Conservation (phyloP, 2,797 vertebrate species). For the Dipus sagitta region DNA sequence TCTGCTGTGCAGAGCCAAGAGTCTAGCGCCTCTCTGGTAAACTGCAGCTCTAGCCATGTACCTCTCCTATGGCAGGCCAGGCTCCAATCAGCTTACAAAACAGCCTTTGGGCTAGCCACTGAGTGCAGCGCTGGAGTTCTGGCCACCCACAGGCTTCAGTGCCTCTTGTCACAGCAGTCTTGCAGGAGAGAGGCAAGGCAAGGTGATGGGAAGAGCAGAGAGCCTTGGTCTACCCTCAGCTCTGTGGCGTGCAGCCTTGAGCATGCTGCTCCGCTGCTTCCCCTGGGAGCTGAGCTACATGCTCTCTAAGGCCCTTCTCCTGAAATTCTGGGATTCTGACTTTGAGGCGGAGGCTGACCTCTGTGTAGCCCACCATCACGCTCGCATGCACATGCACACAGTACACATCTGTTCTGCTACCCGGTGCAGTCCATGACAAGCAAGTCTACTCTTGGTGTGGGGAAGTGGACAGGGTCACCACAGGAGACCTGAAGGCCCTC, state of each 20-base stretch:
- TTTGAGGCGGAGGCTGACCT: not conserved
- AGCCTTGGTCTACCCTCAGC: slow-evolving; percentile 35
- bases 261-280: not conserved
- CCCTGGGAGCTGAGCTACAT: not conserved
- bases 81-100: not conserved
- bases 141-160: not conserved
- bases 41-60: accelerated
- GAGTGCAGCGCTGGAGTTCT: not conserved
- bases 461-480: not conserved
- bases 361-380: not conserved
- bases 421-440: not conserved
- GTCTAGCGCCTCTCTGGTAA: not conserved
- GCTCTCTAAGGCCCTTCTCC: not conserved
- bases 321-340: not conserved
- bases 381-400: not conserved
- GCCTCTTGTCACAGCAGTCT: not conserved
- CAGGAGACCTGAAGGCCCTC: not conserved
- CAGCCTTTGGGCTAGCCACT: not conserved
- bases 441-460: not conserved
- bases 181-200: not conserved
- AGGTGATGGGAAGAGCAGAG: not conserved
- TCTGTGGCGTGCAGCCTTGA: not conserved
- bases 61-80: not conserved
- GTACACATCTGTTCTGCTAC: not conserved
- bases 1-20: not conserved